These are phyloP conservation scores for Sarcophaga bullata DNA, from an alignment of 1,140 invertebrate genomes.

Conservation along the genomic window DNA sequence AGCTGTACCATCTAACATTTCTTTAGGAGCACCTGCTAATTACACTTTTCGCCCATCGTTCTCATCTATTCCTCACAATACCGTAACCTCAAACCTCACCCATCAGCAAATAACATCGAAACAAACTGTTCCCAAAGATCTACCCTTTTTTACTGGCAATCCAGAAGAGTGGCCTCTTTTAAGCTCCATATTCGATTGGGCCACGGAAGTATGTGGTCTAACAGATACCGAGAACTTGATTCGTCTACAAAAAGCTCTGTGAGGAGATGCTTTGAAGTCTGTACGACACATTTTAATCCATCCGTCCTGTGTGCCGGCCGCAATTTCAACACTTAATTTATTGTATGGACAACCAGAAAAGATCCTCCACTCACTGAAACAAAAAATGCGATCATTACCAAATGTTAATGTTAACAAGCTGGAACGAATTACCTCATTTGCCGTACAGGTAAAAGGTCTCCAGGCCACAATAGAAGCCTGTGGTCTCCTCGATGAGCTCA, in stretches of 20 bases:
- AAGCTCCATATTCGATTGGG: conserved; percentile 30
- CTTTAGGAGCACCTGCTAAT: neutral
- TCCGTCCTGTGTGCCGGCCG: no score
- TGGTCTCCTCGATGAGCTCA: neutral
- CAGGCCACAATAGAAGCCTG: neutral
- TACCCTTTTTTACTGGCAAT: conserved; percentile 43
- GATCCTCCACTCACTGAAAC: neutral
- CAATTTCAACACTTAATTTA: neutral
- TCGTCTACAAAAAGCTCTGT: conserved; percentile 32
- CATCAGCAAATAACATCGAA: neutral
- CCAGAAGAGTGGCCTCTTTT: conserved; percentile 45
- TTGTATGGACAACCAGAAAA: conserved; percentile 17
- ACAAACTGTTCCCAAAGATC: conserved; percentile 23
- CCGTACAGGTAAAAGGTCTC: conserved; percentile 2
- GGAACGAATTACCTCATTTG: neutral
- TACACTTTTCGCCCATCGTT: neutral
- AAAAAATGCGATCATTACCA: neutral
- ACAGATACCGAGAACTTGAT: conserved; percentile 41
- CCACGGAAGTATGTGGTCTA: conserved; percentile 42
- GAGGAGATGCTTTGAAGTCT: conserved; percentile 40
- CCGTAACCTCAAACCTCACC: neutral
- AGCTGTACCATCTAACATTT: neutral
- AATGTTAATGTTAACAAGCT: neutral
- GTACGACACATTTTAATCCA: no score
- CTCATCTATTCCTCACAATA: neutral